Base-by-base conservation (phyloP, 2,113 vertebrate genomes). In the Phaethornis superciliosus region DNA sequence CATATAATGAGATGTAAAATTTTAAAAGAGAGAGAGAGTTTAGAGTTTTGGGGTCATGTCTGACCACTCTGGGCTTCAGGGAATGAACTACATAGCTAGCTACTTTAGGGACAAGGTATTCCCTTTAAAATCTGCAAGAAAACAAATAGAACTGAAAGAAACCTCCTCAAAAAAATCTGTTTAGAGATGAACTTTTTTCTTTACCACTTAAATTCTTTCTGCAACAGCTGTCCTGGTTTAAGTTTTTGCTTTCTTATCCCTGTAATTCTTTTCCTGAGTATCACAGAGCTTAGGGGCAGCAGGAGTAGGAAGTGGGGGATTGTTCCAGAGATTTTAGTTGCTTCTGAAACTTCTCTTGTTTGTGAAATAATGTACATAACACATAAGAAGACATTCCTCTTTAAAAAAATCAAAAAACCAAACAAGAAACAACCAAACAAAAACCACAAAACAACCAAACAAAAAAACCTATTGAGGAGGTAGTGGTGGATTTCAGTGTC, bases 221-320 rank as follows among this genome's bases (percentile, higher is more conserved):
- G n/a, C 47, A 74, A 37, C 79, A 91, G 71, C 88, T 95, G 80
- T 71, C 72, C 47, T 58, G 86, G 10, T 93, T 90, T 92, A 67
- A 74, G 46, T 81, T 95, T 91, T 75, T 89, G 24, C n/a, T 17
- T 49, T 18, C 6, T 96, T 92, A 86, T 81, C 60, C 22, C 26
- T 71, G 33, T 90, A 89, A 90, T 95, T 89, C 74, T 75, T 94
- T 94, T 84, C 44, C 42, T 81, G 62, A 94, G 60, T 30, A 71
- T 81, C 80, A 42, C 60, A 75, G 30, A 22, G 47, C 15, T 92
- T 89, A 89, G 55, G 69, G 12, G 92, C 14, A 56, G 14, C 23
- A 49, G 11, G 40, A 87, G 16, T 16, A 40, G 4, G 18, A 21
- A 23, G 37, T 3, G 6, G 9, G 20, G 14, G 51, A 33, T 35